Conservation (phyloP, 2,888 invertebrate genomes). For the Punctoribates punctum region DNA sequence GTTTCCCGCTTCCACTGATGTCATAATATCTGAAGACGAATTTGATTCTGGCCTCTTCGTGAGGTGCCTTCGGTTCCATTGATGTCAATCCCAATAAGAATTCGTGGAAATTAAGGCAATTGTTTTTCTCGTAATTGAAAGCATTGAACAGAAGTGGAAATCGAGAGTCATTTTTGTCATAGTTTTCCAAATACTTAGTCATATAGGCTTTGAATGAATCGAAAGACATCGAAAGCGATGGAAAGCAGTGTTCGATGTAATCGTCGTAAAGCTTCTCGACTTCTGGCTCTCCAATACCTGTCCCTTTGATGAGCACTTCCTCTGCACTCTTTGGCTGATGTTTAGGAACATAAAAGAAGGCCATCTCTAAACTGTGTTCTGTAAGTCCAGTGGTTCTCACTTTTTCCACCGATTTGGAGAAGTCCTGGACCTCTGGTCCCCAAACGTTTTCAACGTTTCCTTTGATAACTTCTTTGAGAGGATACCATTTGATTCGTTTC, state of each 20-base stretch:
- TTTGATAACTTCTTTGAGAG: conserved; percentile 20
- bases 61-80: conserved; percentile 64
- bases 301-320: conserved; percentile 33
- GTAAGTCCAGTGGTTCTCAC: background rate
- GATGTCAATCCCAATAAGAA: conserved; percentile 63
- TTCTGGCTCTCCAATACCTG: conserved; percentile 22
- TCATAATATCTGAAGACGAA: conserved; percentile 64
- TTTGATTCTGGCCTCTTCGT: conserved; percentile 64
- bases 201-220: conserved; percentile 42
- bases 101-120: conserved; percentile 53
- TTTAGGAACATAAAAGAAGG: conserved; percentile 31
- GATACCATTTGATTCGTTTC: conserved; percentile 35
- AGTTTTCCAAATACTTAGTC: conserved; percentile 37
- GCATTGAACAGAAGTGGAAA: conserved; percentile 20
- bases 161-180: conserved; percentile 5
- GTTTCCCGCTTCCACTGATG: background rate
- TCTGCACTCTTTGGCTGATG: conserved; percentile 39
- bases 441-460: conserved; percentile 40
- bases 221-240: conserved; percentile 36
- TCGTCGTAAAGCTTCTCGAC: conserved; percentile 34
- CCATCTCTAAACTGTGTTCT: conserved; percentile 35
- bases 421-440: conserved; percentile 44
- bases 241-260: conserved; percentile 43
- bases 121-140: conserved; percentile 27
- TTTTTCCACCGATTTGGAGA: background rate